Evolutionary conservation across 2,888 invertebrate genomes (phyloP).

Genomic region (Orthosia gothica): DNA sequence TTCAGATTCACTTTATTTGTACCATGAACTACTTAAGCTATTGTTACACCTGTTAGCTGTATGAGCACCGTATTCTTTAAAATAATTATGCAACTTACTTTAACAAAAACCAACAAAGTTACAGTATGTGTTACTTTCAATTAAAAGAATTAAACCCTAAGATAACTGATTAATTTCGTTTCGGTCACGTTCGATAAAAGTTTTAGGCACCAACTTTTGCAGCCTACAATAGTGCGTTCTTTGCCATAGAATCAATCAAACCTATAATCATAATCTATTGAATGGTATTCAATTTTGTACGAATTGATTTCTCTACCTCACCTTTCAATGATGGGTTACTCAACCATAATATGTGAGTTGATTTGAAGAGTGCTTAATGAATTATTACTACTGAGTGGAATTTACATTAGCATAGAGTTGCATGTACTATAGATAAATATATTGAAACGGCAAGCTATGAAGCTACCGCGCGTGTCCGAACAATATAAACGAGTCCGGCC

Average conservation of each 20-base stretch:
- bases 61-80: slow-evolving; percentile 35
- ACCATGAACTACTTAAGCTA: slow-evolving; percentile 74
- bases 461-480: slow-evolving; percentile 64
- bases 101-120: background rate
- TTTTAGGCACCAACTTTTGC: background rate
- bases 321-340: slow-evolving; percentile 46
- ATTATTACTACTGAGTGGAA: slow-evolving; percentile 43
- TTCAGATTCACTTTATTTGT: slow-evolving; percentile 84
- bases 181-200: background rate
- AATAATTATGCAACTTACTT: slow-evolving; percentile 23
- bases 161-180: slow-evolving; percentile 21
- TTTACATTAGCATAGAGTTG: slow-evolving; percentile 61
- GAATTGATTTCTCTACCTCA: slow-evolving; percentile 50
- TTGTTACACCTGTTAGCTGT: slow-evolving; percentile 64
- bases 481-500: slow-evolving; percentile 51
- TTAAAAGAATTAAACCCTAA: background rate
- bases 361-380: slow-evolving; percentile 37
- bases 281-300: slow-evolving; percentile 40
- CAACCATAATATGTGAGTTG: slow-evolving; percentile 22
- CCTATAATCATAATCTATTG: slow-evolving; percentile 43
- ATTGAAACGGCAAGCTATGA: slow-evolving; percentile 47
- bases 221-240: slow-evolving; percentile 5
- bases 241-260: slow-evolving; percentile 34
- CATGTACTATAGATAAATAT: slow-evolving; percentile 47
- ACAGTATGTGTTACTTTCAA: background rate